Evolutionary conservation across 2,888 invertebrate genomes (phyloP), one percentile per base, ranked within the genome.

Genomic region (Clistopyga incitator): DNA sequence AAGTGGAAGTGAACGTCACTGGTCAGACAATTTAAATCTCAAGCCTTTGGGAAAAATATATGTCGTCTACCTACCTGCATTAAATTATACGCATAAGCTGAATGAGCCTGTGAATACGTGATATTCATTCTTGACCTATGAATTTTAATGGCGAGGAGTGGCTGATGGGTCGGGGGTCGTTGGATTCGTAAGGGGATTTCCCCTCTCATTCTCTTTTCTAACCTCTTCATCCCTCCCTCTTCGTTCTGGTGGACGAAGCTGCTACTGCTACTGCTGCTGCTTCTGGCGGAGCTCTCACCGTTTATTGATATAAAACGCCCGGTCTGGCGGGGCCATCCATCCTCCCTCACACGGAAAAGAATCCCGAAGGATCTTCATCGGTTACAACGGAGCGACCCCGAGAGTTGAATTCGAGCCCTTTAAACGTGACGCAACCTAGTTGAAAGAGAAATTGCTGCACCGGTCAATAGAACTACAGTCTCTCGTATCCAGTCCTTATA

Each of bases 281-380:
- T 64, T 64, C 59, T 29, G 59, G 47, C 68, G 23, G 20, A 54
- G 34, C 38, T 47, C 71, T 50, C 59, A 61, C 59, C 47, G 52
- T 75, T 84, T 84, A 84, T 84, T 78, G 84, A 81, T 84, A 84
- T 84, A 81, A 84, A 84, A 81, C 70, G 76, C 68, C 70, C 56
- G 45, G 77, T 81, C 84, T 68, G 38, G 61, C 38, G 18, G 70
- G 59, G 67, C 72, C 77, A 61, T 81, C 61, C 45, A 50, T 61
- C 68, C 47, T 82, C 42, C 61, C 71, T 78, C 67, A 23, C 59
- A 34, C 74, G 54, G 78, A 83, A 77, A 64, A 64, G 54, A 75
- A 74, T 80, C 80, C 78, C 50, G 77, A 70, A 84, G 80, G 74
- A 81, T 78, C 80, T 78, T 70, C 74, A 61, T 75, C 80, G 77